phyloP scores from a whole-genome alignment of 2,113 vertebrate species.

The Coturnix japonica region DNA sequence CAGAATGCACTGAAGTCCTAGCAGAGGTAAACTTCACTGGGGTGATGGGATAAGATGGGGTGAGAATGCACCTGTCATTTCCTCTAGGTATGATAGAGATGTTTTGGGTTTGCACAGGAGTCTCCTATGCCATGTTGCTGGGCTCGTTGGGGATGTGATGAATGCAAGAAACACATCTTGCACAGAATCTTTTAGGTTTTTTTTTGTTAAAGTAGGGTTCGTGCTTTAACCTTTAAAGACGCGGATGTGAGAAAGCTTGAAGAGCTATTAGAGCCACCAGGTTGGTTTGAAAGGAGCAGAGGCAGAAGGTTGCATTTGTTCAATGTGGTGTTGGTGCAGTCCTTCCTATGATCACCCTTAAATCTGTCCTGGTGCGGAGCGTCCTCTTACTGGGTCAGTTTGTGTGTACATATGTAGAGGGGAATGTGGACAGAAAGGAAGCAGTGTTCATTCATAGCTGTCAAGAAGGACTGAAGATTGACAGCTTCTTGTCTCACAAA shows the following conservation, averaged over 20 bases:
- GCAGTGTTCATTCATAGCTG: neutral
- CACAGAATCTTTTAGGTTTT: neutral
- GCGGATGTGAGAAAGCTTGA: neutral
- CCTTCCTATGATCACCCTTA: neutral
- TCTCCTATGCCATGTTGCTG: neutral
- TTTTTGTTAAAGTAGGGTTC: neutral
- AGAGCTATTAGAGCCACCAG: neutral
- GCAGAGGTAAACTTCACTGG: neutral
- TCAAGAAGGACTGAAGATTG: neutral
- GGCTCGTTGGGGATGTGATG: neutral
- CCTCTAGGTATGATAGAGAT: neutral
- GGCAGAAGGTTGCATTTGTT: neutral
- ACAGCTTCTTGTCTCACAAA: conserved; percentile 14
- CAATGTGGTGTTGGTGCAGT: fast-evolving
- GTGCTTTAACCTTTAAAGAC: neutral
- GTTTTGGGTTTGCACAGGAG: neutral
- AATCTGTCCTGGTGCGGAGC: neutral
- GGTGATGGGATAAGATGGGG: neutral
- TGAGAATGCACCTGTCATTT: neutral
- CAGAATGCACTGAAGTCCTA: neutral
- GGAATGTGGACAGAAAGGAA: neutral
- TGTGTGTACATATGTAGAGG: neutral
- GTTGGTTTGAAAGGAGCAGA: neutral
- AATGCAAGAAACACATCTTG: neutral
- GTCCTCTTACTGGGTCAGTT: neutral